These are phyloP conservation scores for Clarias batrachus DNA, from an alignment of 2,113 vertebrate genomes.

Conservation along the genomic window DNA sequence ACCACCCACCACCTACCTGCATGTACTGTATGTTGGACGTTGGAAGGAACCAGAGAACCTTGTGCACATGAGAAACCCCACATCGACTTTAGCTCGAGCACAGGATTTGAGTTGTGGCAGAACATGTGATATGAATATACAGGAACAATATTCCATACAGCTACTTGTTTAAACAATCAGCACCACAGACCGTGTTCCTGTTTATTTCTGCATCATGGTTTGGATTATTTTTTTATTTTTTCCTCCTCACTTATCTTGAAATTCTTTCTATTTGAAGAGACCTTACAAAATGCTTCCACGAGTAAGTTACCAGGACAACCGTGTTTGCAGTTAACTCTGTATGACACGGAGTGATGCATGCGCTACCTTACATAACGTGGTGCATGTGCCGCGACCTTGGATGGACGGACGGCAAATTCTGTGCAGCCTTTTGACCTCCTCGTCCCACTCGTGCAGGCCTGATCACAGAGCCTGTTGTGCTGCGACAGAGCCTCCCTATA, in stretches of 20 bases:
- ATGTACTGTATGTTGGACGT: neutral
- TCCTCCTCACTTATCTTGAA: neutral
- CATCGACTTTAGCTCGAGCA: neutral
- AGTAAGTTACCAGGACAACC: neutral
- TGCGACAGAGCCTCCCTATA: conserved; percentile 25
- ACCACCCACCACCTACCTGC: no score
- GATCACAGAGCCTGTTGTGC: conserved; percentile 35
- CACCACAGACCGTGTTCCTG: neutral
- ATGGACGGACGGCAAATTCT: neutral
- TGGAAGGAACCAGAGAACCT: neutral
- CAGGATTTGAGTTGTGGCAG: no score
- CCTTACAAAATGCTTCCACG: neutral
- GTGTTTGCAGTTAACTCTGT: neutral
- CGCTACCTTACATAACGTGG: neutral
- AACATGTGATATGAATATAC: no score
- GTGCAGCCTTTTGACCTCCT: conserved; percentile 5
- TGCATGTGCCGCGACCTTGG: neutral
- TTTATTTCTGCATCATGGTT: neutral
- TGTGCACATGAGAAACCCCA: neutral
- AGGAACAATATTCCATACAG: no score
- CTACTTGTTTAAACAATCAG: no score
- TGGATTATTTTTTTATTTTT: neutral
- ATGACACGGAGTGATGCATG: neutral
- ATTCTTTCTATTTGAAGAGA: neutral
- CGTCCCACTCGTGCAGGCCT: conserved; percentile 14